Evolutionary conservation across 2,113 vertebrate genomes (phyloP), one percentile per base, ranked within the genome.

Genomic region (Trematocara marginatum): DNA sequence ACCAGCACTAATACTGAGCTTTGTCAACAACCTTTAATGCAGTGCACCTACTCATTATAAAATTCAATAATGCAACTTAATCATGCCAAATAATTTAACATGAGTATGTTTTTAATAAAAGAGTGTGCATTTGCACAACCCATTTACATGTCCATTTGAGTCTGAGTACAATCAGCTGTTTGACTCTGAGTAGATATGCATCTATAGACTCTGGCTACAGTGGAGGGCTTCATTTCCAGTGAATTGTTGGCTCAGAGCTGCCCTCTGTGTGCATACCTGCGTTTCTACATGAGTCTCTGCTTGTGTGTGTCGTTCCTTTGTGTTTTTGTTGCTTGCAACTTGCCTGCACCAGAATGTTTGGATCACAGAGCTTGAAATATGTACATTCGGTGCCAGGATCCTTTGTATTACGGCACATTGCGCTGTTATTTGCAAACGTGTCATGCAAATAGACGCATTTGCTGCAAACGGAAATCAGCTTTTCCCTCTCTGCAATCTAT

Each of bases 201-300:
- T 96, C 92, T 94, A 61, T 40, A 92, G 66, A 59, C 80, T 83
- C 56, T 90, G 93, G 89, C 89, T 88, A 49, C 3, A 31, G 84
- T 90, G 84, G 83, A 92, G 86, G 82, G 88, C 87, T 91, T 86
- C 51, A 51, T 90, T 92, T 86, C 59, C 84, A 90, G 85, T 85
- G 90, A 91, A 92, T 89, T 85, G 89, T 86, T 93, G 92, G 92
- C 92, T 93, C 92, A 87, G 84, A 91, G 90, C 88, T 91, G 90
- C 90, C 83, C 94, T 92, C 91, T 92, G 91, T 95, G 91, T 93
- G 94, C 87, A 89, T 88, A 92, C 88, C 87, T 89, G 88, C 78
- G 90, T 59, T 88, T 92, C 84, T 93, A 89, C 92, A 93, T 85
- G 89, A 83, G 76, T 86, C 56, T 86, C 82, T 61, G 84, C 51